A percentile compares a stretch with the other conserved stretches of the same genome.
Evolutionary conservation across 92 coral and sea anemone species (phyloP).

Genomic region (Isaurus tuberculatus): DNA sequence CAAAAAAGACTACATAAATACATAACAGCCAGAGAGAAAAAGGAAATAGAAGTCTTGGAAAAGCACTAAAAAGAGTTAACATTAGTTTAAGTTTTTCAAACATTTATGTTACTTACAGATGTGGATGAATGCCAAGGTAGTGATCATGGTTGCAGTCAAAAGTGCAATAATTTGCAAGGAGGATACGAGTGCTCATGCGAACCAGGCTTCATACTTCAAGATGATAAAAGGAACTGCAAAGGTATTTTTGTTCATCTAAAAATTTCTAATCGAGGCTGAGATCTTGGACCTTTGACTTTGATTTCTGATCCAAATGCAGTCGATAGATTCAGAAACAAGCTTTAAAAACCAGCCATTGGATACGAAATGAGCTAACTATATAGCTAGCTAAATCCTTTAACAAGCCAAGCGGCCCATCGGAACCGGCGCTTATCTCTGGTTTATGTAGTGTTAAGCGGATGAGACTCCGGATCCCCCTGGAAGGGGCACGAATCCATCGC

Average conservation of each 20-base stretch:
- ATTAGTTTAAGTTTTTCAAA: not conserved
- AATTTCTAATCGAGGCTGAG: not conserved
- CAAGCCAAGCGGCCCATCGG: too few relatives aligned
- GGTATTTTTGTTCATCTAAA: not conserved
- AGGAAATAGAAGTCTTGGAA: not conserved
- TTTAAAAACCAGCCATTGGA: not conserved
- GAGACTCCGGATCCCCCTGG: too few relatives aligned
- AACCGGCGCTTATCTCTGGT: too few relatives aligned
- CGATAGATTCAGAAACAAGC: not conserved
- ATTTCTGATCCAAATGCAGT: too few relatives aligned
- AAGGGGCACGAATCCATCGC: too few relatives aligned
- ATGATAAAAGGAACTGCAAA: conserved; percentile 34
- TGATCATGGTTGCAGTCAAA: conserved; percentile 19
- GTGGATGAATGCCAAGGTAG: conserved; percentile 12
- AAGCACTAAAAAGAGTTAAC: not conserved
- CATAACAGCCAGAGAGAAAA: too few relatives aligned
- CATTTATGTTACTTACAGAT: not conserved
- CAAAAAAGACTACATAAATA: too few relatives aligned
- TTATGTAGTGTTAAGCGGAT: too few relatives aligned
- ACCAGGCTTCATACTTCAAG: conserved; percentile 11
- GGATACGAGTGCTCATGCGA: conserved; percentile 21
- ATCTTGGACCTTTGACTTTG: not conserved
- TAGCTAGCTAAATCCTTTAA: too few relatives aligned
- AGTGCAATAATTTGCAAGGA: conserved; percentile 6
- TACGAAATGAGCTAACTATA: too few relatives aligned